Evolutionary conservation across 2,113 vertebrate species (phyloP), one percentile per base, ranked within the genome.

Genomic region (Hyperopisus bebe): DNA sequence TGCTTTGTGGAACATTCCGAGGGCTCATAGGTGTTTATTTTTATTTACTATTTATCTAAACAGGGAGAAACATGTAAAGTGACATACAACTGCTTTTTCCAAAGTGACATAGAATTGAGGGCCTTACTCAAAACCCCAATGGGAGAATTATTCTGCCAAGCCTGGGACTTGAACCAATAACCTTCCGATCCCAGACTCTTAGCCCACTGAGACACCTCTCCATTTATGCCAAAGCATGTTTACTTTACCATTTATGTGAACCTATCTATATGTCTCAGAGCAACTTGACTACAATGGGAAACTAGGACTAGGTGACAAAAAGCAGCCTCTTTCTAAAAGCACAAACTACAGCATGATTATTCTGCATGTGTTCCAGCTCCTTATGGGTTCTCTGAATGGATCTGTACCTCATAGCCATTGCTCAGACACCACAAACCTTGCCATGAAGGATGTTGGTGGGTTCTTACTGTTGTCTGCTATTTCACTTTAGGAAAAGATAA

Each of bases 401-500:
- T 74, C 27, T 74, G 42, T 19, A 74, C 50, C 39, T 47, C 46
- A 50, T 13, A 47, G 27, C 62, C 70, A 80, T 9, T 82, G 88
- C 31, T 70, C 77, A 89, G 47, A 53, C n/a, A 53, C 66, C 31
- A 4, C 50, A 9, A 6, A 39, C 44, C 31, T 21, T 11, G 19
- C 35, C 44, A 11, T n/a, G 39, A 44, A 47, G 2, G 44, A 47
- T 27, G 44, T 47, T 19, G 19, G 77, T 27, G 9, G n/a, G n/a
- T 70, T 39, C 39, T 82, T 82, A 44, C 42, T 83, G 8, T 44
- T 89, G 31, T 31, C n/a, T 53, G 89, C 31, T 83, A 89, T 47
- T 55, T 85, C 80, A 62, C 88, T 89, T 55, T 42, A 46, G 24
- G 77, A 51, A 58, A 53, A 21, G 48, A 82, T 44, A 66, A 88